Evolutionary conservation across 2,888 invertebrate genomes (phyloP), one percentile per base, ranked within the genome.

Genomic region (Ctena decussata): DNA sequence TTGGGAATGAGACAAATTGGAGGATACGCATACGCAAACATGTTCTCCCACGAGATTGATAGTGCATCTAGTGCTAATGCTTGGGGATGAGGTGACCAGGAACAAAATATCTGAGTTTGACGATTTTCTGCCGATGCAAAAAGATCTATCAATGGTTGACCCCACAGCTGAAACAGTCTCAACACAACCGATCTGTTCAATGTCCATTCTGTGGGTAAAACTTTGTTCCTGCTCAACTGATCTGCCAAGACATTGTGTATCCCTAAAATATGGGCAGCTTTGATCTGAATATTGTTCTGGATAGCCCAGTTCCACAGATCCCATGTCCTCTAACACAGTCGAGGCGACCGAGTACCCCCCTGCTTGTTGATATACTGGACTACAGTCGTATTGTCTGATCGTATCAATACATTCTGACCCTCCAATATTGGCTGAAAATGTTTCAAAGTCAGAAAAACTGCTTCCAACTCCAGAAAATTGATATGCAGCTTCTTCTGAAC

Each of bases 11-110:
- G 60, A 32, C 74, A 75, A 6, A 78, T 70, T 27, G 85, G 88
- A 8, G 84, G 88, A 39, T 74, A 88, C 0, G 86, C 88, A 77
- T 85, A 85, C n/a, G n/a, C n/a, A n/a, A 72, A 80, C 82, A 84
- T 82, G 32, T 65, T 75, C 49, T 57, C 80, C 84, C 82, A 85
- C 27, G 75, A 32, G 37, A 86, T 82, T 30, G 77, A 72, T 49
- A 89, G 81, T 27, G 86, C 85, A 83, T 89, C 86, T 46, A 87
- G 24, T 69, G 84, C 80, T 70, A 39, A 70, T 15, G 87, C 84
- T 80, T 74, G 41, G 11, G 21, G 39, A 15, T 65, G 70, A 8
- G 76, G 80, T 57, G 76, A 60, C 86, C 75, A 84, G 32, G 84
- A 73, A 30, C 80, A 85, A 77, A 78, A 89, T 2, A 82, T 32